A percentile compares a stretch with the other conserved stretches of the same genome.
Evolutionary conservation across 2,888 invertebrate genomes (phyloP).

Genomic region (Trachelus iudaicus): DNA sequence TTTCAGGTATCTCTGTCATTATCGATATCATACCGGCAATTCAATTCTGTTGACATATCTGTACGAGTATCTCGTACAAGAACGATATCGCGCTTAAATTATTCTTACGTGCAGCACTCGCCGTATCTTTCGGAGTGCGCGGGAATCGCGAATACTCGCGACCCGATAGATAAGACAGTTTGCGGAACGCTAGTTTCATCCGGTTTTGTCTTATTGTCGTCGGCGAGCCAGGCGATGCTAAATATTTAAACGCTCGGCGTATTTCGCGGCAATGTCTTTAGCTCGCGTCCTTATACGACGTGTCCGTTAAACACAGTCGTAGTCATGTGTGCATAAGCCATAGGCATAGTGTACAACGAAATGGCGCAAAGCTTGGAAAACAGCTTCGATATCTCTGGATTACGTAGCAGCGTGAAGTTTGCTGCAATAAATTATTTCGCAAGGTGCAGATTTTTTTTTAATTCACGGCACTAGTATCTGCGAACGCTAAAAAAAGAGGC

Average conservation of each 20-base stretch:
- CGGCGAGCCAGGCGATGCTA: not conserved
- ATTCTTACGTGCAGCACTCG: not conserved
- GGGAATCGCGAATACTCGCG: not conserved
- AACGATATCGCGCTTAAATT: not conserved
- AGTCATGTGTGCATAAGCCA: not conserved
- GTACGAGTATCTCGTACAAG: not conserved
- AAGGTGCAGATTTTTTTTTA: not conserved
- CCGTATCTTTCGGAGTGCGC: not conserved
- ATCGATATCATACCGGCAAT: not conserved
- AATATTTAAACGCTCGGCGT: conserved; percentile 12
- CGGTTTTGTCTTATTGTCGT: conserved; percentile 8
- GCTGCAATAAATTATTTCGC: not conserved
- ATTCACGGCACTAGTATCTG: no score
- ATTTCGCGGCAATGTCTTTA: not conserved
- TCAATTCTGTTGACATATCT: not conserved
- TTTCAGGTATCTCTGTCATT: not conserved
- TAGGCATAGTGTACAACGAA: no score
- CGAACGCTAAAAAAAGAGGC: not conserved
- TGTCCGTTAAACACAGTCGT: not conserved
- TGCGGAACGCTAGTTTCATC: conserved; percentile 16
- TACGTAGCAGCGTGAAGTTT: not conserved
- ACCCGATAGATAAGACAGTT: conserved; percentile 15
- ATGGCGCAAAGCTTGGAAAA: not conserved
- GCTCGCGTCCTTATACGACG: not conserved
- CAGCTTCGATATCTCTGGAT: not conserved